Conservation (phyloP, 1,140 invertebrate genomes). For the Ylistrum balloti region DNA sequence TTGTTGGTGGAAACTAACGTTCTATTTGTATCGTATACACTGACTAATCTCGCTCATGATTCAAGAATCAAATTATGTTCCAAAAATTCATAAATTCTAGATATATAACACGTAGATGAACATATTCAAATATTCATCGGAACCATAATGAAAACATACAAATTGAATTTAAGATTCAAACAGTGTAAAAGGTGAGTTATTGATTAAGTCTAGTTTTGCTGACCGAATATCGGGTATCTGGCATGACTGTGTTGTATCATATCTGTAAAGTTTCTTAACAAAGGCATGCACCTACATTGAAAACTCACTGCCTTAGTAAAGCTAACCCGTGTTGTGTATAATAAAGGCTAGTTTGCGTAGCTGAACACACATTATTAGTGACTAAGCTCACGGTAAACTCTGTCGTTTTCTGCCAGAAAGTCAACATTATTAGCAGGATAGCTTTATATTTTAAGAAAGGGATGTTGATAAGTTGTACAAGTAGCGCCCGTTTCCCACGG, state of each 20-base stretch:
- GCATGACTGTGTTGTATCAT: too few species aligned
- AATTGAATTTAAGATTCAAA: too few species aligned
- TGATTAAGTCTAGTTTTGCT: too few species aligned
- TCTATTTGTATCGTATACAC: neutral
- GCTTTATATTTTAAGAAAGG: constrained; percentile 40
- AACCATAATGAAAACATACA: too few species aligned
- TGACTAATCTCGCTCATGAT: neutral
- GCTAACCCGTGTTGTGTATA: neutral
- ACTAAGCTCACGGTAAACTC: neutral
- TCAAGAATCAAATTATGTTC: neutral
- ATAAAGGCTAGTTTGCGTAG: neutral
- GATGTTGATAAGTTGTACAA: neutral
- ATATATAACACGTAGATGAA: too few species aligned
- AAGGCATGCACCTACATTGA: too few species aligned
- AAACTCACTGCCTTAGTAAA: too few species aligned
- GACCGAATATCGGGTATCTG: too few species aligned
- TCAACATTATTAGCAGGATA: constrained; percentile 34
- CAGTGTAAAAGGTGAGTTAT: too few species aligned
- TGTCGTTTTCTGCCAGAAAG: constrained; percentile 28
- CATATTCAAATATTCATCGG: too few species aligned
- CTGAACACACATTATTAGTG: constrained; percentile 5
- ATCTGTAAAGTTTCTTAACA: too few species aligned
- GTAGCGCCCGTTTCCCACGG: neutral
- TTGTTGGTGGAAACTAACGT: neutral
- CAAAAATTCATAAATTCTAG: too few species aligned